These are phyloP conservation scores for Hipposideros armiger DNA, from an alignment of 2,113 vertebrate species.

Conservation along the genomic window DNA sequence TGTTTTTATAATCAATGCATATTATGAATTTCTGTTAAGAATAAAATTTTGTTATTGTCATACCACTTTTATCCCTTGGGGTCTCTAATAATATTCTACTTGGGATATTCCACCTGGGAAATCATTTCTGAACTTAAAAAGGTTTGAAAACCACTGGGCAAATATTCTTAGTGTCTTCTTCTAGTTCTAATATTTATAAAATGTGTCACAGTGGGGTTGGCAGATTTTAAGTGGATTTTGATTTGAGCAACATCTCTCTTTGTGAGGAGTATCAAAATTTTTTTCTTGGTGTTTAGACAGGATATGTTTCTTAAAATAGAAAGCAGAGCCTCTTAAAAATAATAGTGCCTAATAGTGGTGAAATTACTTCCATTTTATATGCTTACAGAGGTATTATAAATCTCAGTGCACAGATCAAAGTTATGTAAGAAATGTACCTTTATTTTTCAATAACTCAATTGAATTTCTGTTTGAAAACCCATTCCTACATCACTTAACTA, in stretches of 20 bases:
- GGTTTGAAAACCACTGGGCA: neutral
- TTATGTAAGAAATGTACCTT: neutral
- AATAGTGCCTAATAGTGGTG: neutral
- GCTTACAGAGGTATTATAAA: neutral
- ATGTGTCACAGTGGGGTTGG: neutral
- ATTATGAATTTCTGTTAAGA: slow-evolving; percentile 43
- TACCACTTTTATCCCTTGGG: neutral
- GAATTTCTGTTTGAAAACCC: neutral
- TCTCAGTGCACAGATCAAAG: neutral
- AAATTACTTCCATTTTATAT: slow-evolving; percentile 24
- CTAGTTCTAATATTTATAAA: slow-evolving; percentile 34
- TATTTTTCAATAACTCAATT: slow-evolving; percentile 24
- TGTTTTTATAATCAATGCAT: neutral
- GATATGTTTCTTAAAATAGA: slow-evolving; percentile 21
- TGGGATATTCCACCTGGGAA: neutral
- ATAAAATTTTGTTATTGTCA: neutral
- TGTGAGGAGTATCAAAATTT: neutral
- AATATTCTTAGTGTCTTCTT: slow-evolving; percentile 39
- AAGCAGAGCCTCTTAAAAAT: slow-evolving; percentile 9
- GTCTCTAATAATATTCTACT: neutral
- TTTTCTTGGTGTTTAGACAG: neutral
- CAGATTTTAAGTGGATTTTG: slow-evolving; percentile 29
- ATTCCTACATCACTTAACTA: neutral
- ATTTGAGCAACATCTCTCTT: slow-evolving; percentile 7
- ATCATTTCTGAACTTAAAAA: slow-evolving; percentile 35